These are phyloP conservation scores for Digitonthophagus gazella DNA, from an alignment of 2,888 invertebrate species.

Conservation along the genomic window DNA sequence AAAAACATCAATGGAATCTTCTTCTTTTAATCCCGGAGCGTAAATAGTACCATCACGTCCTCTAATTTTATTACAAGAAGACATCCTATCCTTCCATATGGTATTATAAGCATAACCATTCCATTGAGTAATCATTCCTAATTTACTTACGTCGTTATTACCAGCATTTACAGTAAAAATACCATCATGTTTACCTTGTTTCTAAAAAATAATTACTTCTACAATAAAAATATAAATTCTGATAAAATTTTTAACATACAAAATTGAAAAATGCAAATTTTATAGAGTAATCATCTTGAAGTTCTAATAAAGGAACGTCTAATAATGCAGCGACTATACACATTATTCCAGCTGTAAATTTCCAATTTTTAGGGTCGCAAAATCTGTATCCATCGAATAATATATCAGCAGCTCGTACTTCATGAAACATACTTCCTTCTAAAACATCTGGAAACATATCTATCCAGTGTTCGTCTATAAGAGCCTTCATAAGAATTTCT, in stretches of 20 bases:
- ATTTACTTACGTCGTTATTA: slow-evolving; percentile 50
- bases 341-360: neutral
- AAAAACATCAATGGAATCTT: slow-evolving; percentile 25
- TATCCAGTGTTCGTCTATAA: slow-evolving; percentile 8
- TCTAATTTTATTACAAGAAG: slow-evolving; percentile 38
- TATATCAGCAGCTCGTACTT: slow-evolving; percentile 22
- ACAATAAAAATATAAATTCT: neutral
- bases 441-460: slow-evolving; percentile 17
- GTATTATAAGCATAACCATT: slow-evolving; percentile 39
- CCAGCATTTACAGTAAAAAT: slow-evolving; percentile 61
- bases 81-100: slow-evolving; percentile 45
- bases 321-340: slow-evolving; percentile 1
- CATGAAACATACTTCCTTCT: slow-evolving; percentile 20
- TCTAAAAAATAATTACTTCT: slow-evolving; percentile 50
- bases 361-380: slow-evolving; percentile 17
- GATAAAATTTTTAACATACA: slow-evolving; percentile 14
- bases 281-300: slow-evolving; percentile 11
- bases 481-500: slow-evolving; percentile 9
- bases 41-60: slow-evolving; percentile 30
- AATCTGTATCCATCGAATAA: slow-evolving; percentile 23
- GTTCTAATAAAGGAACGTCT: neutral
- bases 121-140: slow-evolving; percentile 56
- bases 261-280: slow-evolving; percentile 13
- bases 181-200: slow-evolving; percentile 60
- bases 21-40: slow-evolving; percentile 28